Base-by-base conservation (phyloP, 2,797 vertebrate species). In the Trachops cirrhosus region DNA sequence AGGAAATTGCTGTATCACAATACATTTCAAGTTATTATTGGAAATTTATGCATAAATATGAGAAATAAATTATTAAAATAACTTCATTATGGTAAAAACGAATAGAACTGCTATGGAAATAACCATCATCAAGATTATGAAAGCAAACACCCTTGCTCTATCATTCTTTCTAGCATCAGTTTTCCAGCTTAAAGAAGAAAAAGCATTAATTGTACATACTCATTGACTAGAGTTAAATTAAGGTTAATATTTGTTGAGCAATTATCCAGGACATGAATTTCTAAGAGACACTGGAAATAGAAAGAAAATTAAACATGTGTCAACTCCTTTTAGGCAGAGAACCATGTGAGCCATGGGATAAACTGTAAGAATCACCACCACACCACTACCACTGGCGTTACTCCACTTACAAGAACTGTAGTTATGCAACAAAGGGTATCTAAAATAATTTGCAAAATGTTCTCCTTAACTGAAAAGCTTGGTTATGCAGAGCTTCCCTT, bases 1-100 rank as follows among this genome's bases (percentile, higher is more conserved):
- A 88, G 44, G 79, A 64, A 97, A 96, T 86, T 93, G 85, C 0
- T 68, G 0, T 59, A 83, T 96, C 90, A 39, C 71, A 96, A 85
- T 59, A 75, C 91, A 89, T 54, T 91, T 37, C 79, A 92, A 74
- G 32, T 71, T 79, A 52, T 1, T 87, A 48, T 24, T 90, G 6
- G 54, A 26, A 24, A 50, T 52, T 52, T 85, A 77, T 93, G 87
- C 39, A 89, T 87, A 92, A 92, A 57, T 48, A 67, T 57, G 14
- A 86, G 26, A 26, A 29, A 70, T 91, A 67, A 24, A 93, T 78
- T 97, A 16, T 93, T 3, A 48, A 10, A 87, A 48, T 52, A 62
- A 73, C 85, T 79, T 57, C 32, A 62, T 62, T 62, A 32, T 5
- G 2, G 26, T 62, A 62, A 62, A 29, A 34, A 37, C 46, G 6